Base-by-base conservation (phyloP, 2,113 vertebrate genomes). In the Dasyurus viverrinus region DNA sequence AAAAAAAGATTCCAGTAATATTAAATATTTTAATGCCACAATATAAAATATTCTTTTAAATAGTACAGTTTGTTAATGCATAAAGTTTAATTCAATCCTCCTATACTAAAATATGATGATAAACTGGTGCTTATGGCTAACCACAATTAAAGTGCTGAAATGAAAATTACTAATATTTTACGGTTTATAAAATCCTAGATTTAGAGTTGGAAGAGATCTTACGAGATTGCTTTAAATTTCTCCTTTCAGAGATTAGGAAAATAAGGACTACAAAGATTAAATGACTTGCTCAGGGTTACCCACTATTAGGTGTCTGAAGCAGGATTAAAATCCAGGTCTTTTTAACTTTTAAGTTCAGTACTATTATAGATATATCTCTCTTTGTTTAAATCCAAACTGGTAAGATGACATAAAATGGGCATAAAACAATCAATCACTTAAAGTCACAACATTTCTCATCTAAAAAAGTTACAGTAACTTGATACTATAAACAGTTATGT, bases 61-160 rank as follows among this genome's bases (percentile, higher is more conserved):
- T 89, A 68, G 68, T 42, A 92, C 89, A 94, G 90, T 94, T 46
- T 92, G n/a, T 90, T 89, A 60, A 6, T 53, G 91, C 27, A 76
- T 53, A 42, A 96, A 95, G 93, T 12, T 94, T 46, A 96, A 93
- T 42, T 11, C 52, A 84, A 93, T 94, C 93, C 95, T 54, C 91
- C 68, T 84, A 42, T 42, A 84, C 68, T 42, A 42, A 84, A 94
- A 89, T 48, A 94, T 2, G 76, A 50, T 95, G 14, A 60, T 60
- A 96, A 95, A 24, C 9, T 93, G 23, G 89, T 89, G 94, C 30
- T 95, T 91, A 94, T 93, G 93, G n/a, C 19, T 96, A 52, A 96
- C 47, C 90, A 57, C 55, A 92, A 94, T 22, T 89, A 94, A 76
- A n/a, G 90, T 92, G 68, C 25, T 89, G 48, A 3, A 90, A 11